Conservation (phyloP, 37 sponge, comb jelly and placozoan species). For the Diacarnus erythraeanus region DNA sequence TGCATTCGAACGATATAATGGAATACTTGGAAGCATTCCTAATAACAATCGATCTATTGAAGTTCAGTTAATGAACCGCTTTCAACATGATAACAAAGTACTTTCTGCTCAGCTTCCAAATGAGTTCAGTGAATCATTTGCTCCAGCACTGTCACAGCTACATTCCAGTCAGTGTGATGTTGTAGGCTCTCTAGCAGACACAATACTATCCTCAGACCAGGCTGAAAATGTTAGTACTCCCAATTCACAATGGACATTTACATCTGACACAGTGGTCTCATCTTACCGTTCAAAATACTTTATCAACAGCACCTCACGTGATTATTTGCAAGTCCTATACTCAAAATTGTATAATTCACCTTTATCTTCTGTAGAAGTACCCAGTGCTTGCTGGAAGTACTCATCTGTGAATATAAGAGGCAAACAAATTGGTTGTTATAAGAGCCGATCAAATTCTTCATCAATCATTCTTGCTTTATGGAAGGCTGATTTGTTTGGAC, state of each 20-base stretch:
- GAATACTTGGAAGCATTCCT: constrained; percentile 22
- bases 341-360: background rate
- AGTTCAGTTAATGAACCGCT: constrained; percentile 2
- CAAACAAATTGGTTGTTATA: background rate
- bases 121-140: no score
- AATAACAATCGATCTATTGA: constrained; percentile 31
- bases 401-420: background rate
- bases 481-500: no score
- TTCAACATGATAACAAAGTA: background rate
- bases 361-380: background rate
- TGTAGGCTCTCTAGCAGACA: no score
- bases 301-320: background rate
- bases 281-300: background rate
- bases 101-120: background rate
- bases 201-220: no score
- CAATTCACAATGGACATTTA: background rate
- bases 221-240: no score
- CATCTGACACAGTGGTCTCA: background rate
- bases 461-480: no score
- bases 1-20: constrained; percentile 52
- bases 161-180: no score
- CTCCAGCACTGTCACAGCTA: no score
- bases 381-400: background rate
- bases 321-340: background rate
- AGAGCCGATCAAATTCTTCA: background rate